These are phyloP conservation scores for Bufo gargarizans DNA, from an alignment of 2,113 vertebrate species.

Conservation along the genomic window DNA sequence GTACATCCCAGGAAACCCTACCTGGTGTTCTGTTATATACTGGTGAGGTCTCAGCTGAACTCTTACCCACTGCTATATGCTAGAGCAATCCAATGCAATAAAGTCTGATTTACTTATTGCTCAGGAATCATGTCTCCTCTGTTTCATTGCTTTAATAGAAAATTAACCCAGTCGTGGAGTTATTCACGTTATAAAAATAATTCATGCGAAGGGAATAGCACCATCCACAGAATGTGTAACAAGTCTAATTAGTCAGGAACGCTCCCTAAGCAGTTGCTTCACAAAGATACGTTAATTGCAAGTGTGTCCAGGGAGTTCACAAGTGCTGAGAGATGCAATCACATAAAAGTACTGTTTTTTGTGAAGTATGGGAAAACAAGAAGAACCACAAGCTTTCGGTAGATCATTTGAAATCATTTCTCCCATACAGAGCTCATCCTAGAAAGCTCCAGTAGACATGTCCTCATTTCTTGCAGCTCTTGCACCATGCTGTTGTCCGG, in stretches of 20 bases:
- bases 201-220: constrained; percentile 32
- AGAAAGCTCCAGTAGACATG: constrained; percentile 73
- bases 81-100: constrained; percentile 44
- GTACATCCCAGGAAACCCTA: background rate
- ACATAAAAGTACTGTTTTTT: background rate
- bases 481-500: constrained; percentile 75
- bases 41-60: background rate
- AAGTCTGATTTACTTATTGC: constrained; percentile 37
- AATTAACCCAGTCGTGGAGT: constrained; percentile 3
- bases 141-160: constrained; percentile 24
- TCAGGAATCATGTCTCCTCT: constrained; percentile 37
- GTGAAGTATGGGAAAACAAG: background rate
- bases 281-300: constrained; percentile 32
- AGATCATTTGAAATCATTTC: background rate
- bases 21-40: constrained; percentile 15
- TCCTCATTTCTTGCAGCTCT: constrained; percentile 86
- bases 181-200: constrained; percentile 38
- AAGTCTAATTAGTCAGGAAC: constrained; percentile 33
- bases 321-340: background rate
- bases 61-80: constrained; percentile 28
- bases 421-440: constrained; percentile 24
- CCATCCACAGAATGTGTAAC: constrained; percentile 19
- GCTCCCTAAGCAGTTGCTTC: constrained; percentile 20
- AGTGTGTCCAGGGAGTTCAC: constrained; percentile 17
- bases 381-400: background rate